These are phyloP conservation scores for Garrulus glandarius DNA, from an alignment of 2,797 vertebrate genomes.

Conservation along the genomic window DNA sequence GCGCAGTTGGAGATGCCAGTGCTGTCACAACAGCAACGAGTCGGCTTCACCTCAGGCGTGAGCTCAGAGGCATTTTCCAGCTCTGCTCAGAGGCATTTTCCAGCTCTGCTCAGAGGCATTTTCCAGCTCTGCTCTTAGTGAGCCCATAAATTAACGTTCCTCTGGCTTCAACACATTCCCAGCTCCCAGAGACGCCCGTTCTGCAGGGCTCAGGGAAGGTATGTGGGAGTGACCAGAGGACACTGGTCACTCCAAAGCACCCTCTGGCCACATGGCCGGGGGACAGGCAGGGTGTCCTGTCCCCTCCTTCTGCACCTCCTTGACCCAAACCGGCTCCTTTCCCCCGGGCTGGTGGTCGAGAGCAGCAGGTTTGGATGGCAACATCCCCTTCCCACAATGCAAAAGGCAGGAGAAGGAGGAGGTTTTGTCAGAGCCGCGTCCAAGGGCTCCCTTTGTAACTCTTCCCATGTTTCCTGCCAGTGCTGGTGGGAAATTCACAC, in stretches of 20 bases:
- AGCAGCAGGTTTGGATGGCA: background rate
- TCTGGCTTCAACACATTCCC: background rate
- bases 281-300: background rate
- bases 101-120: background rate
- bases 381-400: rapidly evolving
- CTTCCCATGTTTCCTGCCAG: background rate
- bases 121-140: background rate
- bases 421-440: background rate
- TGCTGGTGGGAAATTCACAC: background rate
- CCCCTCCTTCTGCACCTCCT: background rate
- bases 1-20: background rate
- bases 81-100: background rate
- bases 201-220: background rate
- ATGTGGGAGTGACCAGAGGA: rapidly evolving
- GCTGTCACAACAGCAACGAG: background rate
- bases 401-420: background rate
- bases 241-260: rapidly evolving
- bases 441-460: background rate
- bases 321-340: background rate
- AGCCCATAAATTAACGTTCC: background rate
- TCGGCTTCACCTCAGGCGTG: background rate
- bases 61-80: background rate
- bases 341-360: rapidly evolving
- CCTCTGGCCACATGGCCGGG: rapidly evolving
- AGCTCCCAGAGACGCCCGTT: rapidly evolving